Evolutionary conservation across 2,113 vertebrate species (phyloP), one percentile per base, ranked within the genome.

Genomic region (Nesogale talazaci): DNA sequence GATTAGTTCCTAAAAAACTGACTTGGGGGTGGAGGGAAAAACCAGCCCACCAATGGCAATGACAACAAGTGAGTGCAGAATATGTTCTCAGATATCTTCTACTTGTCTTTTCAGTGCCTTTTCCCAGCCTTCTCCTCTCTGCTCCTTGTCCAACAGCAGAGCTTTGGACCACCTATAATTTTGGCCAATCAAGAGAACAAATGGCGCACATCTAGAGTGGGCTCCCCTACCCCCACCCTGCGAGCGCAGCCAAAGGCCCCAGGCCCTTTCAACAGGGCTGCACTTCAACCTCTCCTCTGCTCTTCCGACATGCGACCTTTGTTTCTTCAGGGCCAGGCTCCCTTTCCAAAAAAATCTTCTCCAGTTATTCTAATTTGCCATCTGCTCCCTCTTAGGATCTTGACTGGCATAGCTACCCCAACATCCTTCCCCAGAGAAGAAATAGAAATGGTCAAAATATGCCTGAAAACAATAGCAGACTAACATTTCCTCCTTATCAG

Each of bases 371-470:
- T 63, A 46, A 70, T 72, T n/a, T 91, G 46, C 20, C 57, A 31
- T 56, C 34, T 72, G 14, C 36, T 42, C 69, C 74, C 59, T 74
- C 11, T 65, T 63, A n/a, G 12, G 27, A 46, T 38, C 56, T 42
- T 52, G 31, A 77, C 1, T 84, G 23, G 65, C 76, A 42, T 56
- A 82, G 15, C 81, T 29, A 36, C 2, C 17, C 2, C 17, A 83
- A 12, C 46, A 77, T 40, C 23, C 63, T 90, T 80, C 40, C n/a
- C 29, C 74, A 67, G 22, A 27, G 19, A 93, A 95, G 56, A 95
- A 67, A 22, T 19, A n/a, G 42, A 87, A 76, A 36, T 57, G n/a
- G n/a, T 75, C 69, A 23, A 90, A 88, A 83, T 82, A 3, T 3
- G 77, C 17, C 10, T 52, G 38, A 65, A 76, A 85, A 63, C 20